Base-by-base conservation (phyloP, 2,888 invertebrate species). In the Oithona nana region DNA sequence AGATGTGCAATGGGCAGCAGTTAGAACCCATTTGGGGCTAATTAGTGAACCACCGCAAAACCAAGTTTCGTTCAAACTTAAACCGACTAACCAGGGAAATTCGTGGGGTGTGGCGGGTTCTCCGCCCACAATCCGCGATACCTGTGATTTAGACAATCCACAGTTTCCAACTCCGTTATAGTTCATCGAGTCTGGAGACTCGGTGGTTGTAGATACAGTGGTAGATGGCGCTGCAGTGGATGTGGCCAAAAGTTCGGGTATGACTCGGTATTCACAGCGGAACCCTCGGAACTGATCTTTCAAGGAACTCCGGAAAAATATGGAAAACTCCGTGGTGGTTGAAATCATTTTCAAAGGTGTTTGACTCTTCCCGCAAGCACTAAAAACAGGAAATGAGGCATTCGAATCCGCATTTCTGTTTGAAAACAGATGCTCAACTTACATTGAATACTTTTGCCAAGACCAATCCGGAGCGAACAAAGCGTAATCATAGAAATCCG, bases 11-110 rank as follows among this genome's bases (percentile, higher is more conserved):
- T 54, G 54, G 3, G 54, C 54, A 3, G 54, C 54, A 20, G 54
- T 54, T 26, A 54, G 54, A 54, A 54, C 26, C 54, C 54, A 54
- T 54, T 54, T 20, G 26, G 22, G 16, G 54, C 54, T 54, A 26
- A 54, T 54, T 26, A 54, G 26, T 16, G 54, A 24, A 16, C 54
- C 54, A 24, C 54, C 54, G 26, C 54, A 54, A 24, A 54, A 54
- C 54, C 54, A 54, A 16, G 22, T 54, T 26, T 54, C 26, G 54
- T 54, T 54, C 24, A 54, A 26, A 26, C 16, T 16, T 24, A 54
- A 24, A 1, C 54, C 54, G 13, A 54, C 54, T 26, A 54, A 54
- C 54, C 54, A 54, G 13, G 54, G 54, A 54, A 54, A 54, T 22
- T 54, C 54, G 26, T 54, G 22, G 24, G 20, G 54, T 20, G 13